A percentile compares a stretch with the other conserved stretches of the same genome.
Conservation (phyloP, 2,797 vertebrate genomes). For the Smutsia temminckii region DNA sequence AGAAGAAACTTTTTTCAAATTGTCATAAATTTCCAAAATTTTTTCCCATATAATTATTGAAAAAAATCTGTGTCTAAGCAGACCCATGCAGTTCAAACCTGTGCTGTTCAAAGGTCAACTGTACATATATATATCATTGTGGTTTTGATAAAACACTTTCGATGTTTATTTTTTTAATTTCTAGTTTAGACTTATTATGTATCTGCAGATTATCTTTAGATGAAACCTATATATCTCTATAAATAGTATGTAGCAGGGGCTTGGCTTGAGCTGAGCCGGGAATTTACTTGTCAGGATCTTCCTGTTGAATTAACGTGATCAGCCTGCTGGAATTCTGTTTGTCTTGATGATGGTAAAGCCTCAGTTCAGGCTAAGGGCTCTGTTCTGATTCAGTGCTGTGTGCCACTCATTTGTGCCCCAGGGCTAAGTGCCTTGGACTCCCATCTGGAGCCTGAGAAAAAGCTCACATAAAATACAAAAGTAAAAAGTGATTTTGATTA, state of each 20-base stretch:
- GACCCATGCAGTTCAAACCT: too few species aligned
- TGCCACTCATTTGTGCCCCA: background rate
- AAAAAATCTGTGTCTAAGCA: too few species aligned
- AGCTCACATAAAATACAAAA: background rate
- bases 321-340: background rate
- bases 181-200: background rate
- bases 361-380: background rate
- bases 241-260: background rate
- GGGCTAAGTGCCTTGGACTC: background rate
- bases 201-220: background rate
- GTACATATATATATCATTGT: background rate
- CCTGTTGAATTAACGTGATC: background rate
- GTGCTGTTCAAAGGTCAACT: too few species aligned
- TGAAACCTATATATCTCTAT: background rate
- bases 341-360: background rate
- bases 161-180: background rate
- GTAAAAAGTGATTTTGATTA: background rate
- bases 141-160: background rate
- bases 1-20: too few species aligned
- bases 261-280: background rate
- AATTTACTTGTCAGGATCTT: background rate
- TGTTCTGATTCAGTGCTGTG: background rate
- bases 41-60: too few species aligned
- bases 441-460: background rate
- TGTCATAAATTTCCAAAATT: too few species aligned